Evolutionary conservation across 2,888 invertebrate genomes (phyloP).

Genomic region (Drosophila multiciliata): DNA sequence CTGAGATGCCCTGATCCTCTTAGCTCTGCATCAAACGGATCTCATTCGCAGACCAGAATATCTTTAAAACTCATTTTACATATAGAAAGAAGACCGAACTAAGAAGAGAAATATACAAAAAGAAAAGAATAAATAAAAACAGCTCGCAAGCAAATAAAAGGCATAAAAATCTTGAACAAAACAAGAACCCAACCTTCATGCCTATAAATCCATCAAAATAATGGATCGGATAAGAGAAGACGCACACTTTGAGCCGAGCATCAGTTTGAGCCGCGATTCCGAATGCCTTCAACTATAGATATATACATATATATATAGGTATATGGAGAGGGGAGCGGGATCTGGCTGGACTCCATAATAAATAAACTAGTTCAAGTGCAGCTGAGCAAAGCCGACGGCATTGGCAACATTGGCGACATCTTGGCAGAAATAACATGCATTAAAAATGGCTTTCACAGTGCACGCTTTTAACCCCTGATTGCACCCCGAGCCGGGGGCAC

Average conservation of each 20-base stretch:
- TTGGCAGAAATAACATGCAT: constrained; percentile 7
- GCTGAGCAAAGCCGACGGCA: constrained; percentile 31
- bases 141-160: constrained; percentile 41
- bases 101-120: constrained; percentile 28
- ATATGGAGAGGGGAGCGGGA: background rate
- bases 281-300: constrained; percentile 23
- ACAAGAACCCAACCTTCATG: constrained; percentile 54
- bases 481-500: constrained; percentile 5
- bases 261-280: constrained; percentile 32
- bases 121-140: constrained; percentile 33
- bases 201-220: constrained; percentile 80
- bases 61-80: constrained; percentile 25
- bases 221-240: constrained; percentile 77
- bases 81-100: constrained; percentile 7
- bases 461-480: constrained; percentile 45
- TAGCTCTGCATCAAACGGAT: constrained; percentile 23
- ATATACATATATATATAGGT: too few relatives aligned
- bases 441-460: constrained; percentile 42
- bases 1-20: constrained; percentile 9
- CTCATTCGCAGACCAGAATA: constrained; percentile 26
- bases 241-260: constrained; percentile 55
- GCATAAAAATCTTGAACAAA: constrained; percentile 54
- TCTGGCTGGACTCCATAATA: background rate
- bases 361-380: background rate
- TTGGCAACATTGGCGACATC: constrained; percentile 30